Conservation (phyloP, 1,140 invertebrate species). For the Heterodera schachtii region DNA sequence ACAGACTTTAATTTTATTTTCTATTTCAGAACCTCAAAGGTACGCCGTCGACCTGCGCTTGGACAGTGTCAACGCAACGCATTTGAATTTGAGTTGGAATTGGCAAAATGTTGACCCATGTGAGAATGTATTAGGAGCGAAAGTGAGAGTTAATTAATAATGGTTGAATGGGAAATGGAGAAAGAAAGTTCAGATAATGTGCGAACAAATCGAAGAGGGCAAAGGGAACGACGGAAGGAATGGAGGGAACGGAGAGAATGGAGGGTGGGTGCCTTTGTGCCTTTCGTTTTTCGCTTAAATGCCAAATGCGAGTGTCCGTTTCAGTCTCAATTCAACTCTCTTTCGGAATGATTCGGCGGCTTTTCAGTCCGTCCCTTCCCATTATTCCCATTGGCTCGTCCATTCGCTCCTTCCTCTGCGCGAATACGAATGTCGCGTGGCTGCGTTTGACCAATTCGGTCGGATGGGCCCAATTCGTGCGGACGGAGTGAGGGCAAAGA, state of each 20-base stretch:
- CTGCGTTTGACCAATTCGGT: constrained; percentile 52
- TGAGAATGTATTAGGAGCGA: constrained; percentile 50
- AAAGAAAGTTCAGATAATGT: constrained; percentile 1
- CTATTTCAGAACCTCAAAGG: constrained; percentile 47
- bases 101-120: constrained; percentile 46
- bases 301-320: constrained; percentile 5
- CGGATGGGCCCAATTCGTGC: constrained; percentile 33
- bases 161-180: not conserved
- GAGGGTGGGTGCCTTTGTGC: constrained; percentile 17
- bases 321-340: constrained; percentile 9
- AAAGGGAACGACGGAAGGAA: too few species aligned
- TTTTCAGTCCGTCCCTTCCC: constrained; percentile 42
- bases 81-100: constrained; percentile 51
- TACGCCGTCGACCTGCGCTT: constrained; percentile 40
- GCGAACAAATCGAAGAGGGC: not conserved
- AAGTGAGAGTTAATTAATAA: constrained; percentile 9
- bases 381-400: constrained; percentile 46
- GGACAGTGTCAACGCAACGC: constrained; percentile 43
- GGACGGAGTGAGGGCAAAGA: constrained; percentile 15
- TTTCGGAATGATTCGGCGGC: not conserved
- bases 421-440: constrained; percentile 38
- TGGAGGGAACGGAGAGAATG: too few species aligned
- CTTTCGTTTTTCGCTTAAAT: too few species aligned
- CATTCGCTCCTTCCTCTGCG: constrained; percentile 33
- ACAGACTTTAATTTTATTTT: not conserved